phyloP scores from a whole-genome alignment of 2,888 invertebrate species.

The Salticus scenicus region DNA sequence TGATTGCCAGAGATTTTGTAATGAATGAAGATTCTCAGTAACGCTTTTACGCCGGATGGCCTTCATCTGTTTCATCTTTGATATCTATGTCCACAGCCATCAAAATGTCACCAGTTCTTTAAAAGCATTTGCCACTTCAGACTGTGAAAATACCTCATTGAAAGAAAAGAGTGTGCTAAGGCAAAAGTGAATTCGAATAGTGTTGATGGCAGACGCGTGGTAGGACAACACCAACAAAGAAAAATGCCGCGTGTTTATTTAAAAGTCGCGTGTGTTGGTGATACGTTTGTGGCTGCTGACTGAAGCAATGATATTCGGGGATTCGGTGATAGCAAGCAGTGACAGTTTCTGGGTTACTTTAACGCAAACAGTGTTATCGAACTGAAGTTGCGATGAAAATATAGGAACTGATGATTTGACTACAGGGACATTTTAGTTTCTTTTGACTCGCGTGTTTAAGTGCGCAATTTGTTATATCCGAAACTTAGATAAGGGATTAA shows the following conservation, averaged over 20 bases:
- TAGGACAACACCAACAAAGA: background rate
- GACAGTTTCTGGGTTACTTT: background rate
- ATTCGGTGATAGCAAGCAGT: background rate
- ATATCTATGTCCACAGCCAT: slow-evolving; percentile 26
- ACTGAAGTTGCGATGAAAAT: background rate
- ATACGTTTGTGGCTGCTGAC: background rate
- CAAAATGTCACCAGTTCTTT: slow-evolving; percentile 54
- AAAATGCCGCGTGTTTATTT: slow-evolving; percentile 1
- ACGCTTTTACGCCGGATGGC: background rate
- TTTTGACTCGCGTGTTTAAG: background rate
- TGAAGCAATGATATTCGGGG: background rate
- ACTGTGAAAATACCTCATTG: slow-evolving; percentile 23
- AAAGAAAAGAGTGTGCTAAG: background rate
- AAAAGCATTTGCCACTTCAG: slow-evolving; percentile 37
- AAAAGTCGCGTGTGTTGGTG: slow-evolving; percentile 17
- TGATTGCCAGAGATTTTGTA: too few relatives aligned
- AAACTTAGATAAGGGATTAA: background rate
- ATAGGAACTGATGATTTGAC: background rate
- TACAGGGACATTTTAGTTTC: background rate
- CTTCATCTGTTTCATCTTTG: slow-evolving; percentile 2
- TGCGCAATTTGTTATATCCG: background rate
- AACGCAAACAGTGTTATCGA: background rate
- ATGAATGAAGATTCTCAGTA: slow-evolving; percentile 27
- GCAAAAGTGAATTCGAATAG: slow-evolving; percentile 10
- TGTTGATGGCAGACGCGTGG: slow-evolving; percentile 43